These are phyloP conservation scores for Hipposideros larvatus DNA, from an alignment of 2,797 vertebrate species.

Conservation along the genomic window DNA sequence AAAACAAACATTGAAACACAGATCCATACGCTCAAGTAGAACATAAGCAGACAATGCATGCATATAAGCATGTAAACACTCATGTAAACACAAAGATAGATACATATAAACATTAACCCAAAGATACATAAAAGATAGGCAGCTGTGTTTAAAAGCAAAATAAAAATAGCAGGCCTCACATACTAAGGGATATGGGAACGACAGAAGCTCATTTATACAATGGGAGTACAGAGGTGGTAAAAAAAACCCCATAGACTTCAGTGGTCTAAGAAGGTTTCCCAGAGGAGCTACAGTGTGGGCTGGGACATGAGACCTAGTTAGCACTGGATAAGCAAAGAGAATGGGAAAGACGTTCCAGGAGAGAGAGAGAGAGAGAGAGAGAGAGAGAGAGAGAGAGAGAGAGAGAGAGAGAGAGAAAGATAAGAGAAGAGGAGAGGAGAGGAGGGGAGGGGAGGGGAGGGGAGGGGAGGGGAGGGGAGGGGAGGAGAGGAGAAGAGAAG, in stretches of 20 bases:
- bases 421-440: too few species aligned
- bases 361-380: not conserved
- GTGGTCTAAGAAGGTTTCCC: not conserved
- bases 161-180: not conserved
- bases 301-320: not conserved
- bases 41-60: not conserved
- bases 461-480: too few species aligned
- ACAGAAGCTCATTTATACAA: constrained; percentile 15
- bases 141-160: constrained; percentile 1
- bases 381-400: not conserved
- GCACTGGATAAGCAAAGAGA: not conserved
- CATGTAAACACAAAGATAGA: not conserved
- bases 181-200: not conserved
- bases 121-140: not conserved
- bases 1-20: constrained; percentile 2
- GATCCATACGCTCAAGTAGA: not conserved
- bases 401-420: not conserved
- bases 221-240: not conserved
- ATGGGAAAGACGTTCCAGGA: not conserved
- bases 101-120: not conserved
- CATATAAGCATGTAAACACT: not conserved
- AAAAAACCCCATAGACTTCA: not conserved
- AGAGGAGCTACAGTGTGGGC: not conserved
- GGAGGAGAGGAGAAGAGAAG: too few species aligned
- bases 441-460: too few species aligned